A percentile compares a stretch with the other conserved stretches of the same genome.
These are phyloP conservation scores for Sinocyclocheilus anophthalmus DNA, from an alignment of 2,113 vertebrate species.

Conservation along the genomic window DNA sequence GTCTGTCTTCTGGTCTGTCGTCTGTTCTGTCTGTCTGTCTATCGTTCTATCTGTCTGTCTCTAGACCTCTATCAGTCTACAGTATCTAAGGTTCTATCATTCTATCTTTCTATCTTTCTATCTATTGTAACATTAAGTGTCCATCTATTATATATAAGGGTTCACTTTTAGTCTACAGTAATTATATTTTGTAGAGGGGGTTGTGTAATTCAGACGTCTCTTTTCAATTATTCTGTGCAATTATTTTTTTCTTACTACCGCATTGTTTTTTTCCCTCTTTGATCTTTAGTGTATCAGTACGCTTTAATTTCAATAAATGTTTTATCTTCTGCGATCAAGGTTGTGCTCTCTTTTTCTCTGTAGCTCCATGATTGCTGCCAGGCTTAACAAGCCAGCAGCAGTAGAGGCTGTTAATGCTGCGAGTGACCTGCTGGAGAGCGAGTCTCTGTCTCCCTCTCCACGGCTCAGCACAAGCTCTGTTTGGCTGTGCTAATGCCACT, in stretches of 20 bases:
- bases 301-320: neutral
- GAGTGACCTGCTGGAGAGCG: constrained; percentile 41
- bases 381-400: constrained; percentile 38
- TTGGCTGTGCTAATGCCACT: constrained; percentile 21
- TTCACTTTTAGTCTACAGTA: neutral
- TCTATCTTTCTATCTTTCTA: too few relatives aligned
- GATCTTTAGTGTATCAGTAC: neutral
- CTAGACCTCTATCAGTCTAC: too few relatives aligned
- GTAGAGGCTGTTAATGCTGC: constrained; percentile 42
- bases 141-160: neutral
- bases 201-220: neutral
- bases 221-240: neutral
- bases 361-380: constrained; percentile 28
- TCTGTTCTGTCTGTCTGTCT: too few relatives aligned
- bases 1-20: too few relatives aligned
- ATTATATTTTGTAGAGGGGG: neutral
- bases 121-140: neutral
- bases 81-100: too few relatives aligned
- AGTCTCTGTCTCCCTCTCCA: constrained; percentile 9
- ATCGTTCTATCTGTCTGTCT: too few relatives aligned
- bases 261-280: neutral
- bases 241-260: too few relatives aligned
- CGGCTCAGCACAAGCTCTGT: neutral
- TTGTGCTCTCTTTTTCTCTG: constrained; percentile 9
- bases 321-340: constrained; percentile 11